Base-by-base conservation (phyloP, 2,113 vertebrate species). In the Sminthopsis crassicaudata region DNA sequence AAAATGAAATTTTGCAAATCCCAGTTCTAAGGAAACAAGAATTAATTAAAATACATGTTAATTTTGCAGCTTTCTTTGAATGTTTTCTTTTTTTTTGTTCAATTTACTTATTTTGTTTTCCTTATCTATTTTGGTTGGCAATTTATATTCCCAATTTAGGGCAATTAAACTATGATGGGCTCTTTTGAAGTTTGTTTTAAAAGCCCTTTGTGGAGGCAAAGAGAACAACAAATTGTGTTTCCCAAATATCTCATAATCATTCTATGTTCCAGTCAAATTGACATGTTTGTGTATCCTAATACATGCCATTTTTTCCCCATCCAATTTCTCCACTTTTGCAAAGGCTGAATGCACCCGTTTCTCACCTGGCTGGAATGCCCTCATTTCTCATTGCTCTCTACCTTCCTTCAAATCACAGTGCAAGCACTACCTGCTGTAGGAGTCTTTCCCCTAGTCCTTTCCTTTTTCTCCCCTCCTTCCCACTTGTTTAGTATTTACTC, bases 1-100 rank as follows among this genome's bases (percentile, higher is more conserved):
- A 48, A 48, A 48, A 91, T 91, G 90, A 12, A 8, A 22, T 16
- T 94, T 95, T 53, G 88, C 94, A 92, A 53, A 54, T 90, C 91
- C 91, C 24, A 92, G 92, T 51, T 23, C 60, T 67, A 19, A 24
- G 36, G 95, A 0, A 1, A 30, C 76, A 67, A 94, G 0, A 54
- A 42, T n/a, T 92, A 53, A 9, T 60, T 91, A 52, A 48, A 89
- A 57, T 50, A 51, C 53, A n/a, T 16, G 36, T 60, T 51, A 52
- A 57, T 27, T 6, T 48, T n/a, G 22, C 8, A 46, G 42, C 53
- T 91, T 95, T 52, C 92, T 25, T 36, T 36, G 26, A 48, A 27
- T 52, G 25, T 19, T 76, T 16, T 14, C 50, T 8, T 50, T 11
- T 48, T 8, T n/a, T n/a, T 46, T 30, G 36, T 88, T 55, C 12